phyloP scores from a whole-genome alignment of 2,797 vertebrate genomes.

The Merluccius polli region DNA sequence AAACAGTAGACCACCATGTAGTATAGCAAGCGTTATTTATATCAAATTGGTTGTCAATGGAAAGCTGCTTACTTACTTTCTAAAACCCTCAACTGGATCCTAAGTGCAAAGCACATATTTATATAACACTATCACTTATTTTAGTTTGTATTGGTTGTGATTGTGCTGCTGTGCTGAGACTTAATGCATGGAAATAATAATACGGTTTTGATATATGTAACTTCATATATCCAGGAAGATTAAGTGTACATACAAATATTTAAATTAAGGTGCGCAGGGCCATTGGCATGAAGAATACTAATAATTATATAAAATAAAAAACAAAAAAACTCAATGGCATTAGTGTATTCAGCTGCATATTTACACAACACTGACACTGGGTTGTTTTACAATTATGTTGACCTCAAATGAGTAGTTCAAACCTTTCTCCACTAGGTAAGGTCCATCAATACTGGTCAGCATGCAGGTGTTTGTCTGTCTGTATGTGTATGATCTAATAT shows the following conservation, averaged over 20 bases:
- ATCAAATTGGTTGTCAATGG: background rate
- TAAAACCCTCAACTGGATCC: background rate
- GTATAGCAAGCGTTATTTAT: background rate
- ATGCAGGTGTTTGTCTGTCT: background rate
- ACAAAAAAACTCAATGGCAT: too few species aligned
- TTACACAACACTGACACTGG: background rate
- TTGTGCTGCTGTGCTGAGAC: too few species aligned
- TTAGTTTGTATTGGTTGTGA: too few species aligned
- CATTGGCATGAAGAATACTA: too few species aligned
- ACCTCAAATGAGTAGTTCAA: background rate
- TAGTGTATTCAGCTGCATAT: too few species aligned
- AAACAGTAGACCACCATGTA: background rate
- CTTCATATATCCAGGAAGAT: too few species aligned
- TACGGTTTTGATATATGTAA: too few species aligned
- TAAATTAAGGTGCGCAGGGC: too few species aligned
- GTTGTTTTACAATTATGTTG: background rate
- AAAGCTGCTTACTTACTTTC: background rate
- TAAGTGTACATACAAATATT: too few species aligned
- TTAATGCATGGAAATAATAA: too few species aligned
- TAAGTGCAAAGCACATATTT: background rate
- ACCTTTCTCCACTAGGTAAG: background rate
- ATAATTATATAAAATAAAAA: too few species aligned
- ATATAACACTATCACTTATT: background rate
- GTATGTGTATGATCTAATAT: background rate
- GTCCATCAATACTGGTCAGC: background rate